These are phyloP conservation scores for Acanthurus tractus DNA, from an alignment of 2,797 vertebrate genomes.

Conservation along the genomic window DNA sequence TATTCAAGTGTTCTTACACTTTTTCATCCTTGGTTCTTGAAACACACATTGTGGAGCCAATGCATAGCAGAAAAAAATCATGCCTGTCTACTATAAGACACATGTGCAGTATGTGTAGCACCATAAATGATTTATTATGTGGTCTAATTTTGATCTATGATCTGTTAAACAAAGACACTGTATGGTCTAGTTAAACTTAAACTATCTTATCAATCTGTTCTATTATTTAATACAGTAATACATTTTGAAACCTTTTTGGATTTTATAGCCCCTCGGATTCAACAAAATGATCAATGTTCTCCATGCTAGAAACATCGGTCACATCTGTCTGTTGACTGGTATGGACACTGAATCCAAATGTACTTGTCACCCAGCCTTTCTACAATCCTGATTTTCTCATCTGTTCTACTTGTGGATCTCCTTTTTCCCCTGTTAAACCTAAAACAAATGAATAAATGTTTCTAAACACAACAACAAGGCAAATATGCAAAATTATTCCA, in stretches of 20 bases:
- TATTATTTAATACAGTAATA: not conserved
- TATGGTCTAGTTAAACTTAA: not conserved
- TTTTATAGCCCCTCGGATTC: constrained; percentile 4
- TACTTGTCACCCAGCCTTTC: too few species aligned
- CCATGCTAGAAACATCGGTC: too few species aligned
- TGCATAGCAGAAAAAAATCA: not conserved
- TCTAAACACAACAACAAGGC: not conserved
- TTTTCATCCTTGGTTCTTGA: not conserved
- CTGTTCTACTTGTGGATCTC: too few species aligned
- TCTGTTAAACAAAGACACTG: not conserved
- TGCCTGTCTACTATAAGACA: not conserved
- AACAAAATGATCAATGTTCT: not conserved
- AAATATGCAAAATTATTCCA: constrained; percentile 4
- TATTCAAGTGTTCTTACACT: not conserved
- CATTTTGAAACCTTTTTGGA: not conserved
- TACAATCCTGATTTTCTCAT: too few species aligned
- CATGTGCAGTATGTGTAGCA: not conserved
- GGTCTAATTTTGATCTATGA: not conserved
- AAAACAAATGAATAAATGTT: not conserved
- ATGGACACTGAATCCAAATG: too few species aligned
- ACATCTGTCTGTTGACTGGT: too few species aligned
- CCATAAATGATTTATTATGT: not conserved
- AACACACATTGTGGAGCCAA: not conserved
- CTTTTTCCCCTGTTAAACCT: too few species aligned
- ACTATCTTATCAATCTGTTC: not conserved